Base-by-base conservation (phyloP, 2,888 invertebrate genomes). In the Xestia rhomboidea region DNA sequence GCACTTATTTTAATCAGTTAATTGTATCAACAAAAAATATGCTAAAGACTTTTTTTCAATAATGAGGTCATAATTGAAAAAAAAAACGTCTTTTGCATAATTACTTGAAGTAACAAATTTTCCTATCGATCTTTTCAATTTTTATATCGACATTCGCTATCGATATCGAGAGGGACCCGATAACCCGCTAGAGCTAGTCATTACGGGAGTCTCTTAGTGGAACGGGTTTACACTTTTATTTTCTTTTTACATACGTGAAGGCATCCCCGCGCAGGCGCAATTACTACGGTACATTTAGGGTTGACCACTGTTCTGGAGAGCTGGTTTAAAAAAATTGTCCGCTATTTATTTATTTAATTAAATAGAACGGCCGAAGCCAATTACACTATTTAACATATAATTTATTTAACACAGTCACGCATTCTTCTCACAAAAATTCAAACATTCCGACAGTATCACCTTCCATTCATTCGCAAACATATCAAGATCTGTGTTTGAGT, bases 221-320 rank as follows among this genome's bases (percentile, higher is more conserved):
- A 95, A 94, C 95, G 89, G 92, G 95, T 94, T 94, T 93, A 81
- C 88, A 91, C 93, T 93, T 94, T 95, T 95, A 91, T 93, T 95
- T 94, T 95, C 93, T 93, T 94, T 95, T 93, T 91, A 91, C 90
- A 89, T 89, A 92, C 94, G 94, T 91, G 92, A 90, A 93, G 94
- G 94, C 90, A 94, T 94, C 94, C 93, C 91, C 89, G 89, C 83
- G 82, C 84, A 82, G 77, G 79, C 78, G 91, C 95, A 92, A 94
- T 94, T 94, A 94, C 93, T 92, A 93, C 93, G 93, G 93, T 90
- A 88, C 79, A 77, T 80, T 76, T 84, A 89, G 89, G 89, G 89
- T 67, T 89, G 85, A 74, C 69, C 81, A 30, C 18, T 44, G 18
- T 67, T 34, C 54, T 67, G 66, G 34, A 49, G 41, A 64, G 24